Percentiles rank a stretch among this genome's conserved stretches.
These are phyloP conservation scores for Lithosia quadra DNA, from an alignment of 2,888 invertebrate species.

Conservation along the genomic window DNA sequence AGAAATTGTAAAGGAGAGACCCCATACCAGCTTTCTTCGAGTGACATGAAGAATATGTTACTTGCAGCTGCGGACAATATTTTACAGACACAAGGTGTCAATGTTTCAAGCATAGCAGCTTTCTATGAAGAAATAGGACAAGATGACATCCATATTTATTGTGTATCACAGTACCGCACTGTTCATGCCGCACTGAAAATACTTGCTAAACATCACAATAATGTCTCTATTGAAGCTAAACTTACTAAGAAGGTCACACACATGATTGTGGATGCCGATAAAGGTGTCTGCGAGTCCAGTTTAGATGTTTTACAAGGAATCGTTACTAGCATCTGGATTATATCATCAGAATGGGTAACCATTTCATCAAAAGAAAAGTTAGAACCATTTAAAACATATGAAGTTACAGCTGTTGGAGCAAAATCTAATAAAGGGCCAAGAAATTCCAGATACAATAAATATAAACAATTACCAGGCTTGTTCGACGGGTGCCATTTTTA, in stretches of 20 bases:
- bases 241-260: conserved; percentile 86
- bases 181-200: conserved; percentile 69
- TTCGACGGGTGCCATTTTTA: conserved; percentile 90
- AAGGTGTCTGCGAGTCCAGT: conserved; percentile 77
- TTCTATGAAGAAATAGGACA: conserved; percentile 65
- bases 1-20: conserved; percentile 86
- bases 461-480: conserved; percentile 87
- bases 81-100: conserved; percentile 71
- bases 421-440: conserved; percentile 68
- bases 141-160: conserved; percentile 70
- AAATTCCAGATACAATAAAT: conserved; percentile 83
- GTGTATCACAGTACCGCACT: conserved; percentile 64
- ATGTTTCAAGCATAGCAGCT: conserved; percentile 67
- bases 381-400: conserved; percentile 85
- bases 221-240: conserved; percentile 70
- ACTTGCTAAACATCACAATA: conserved; percentile 66
- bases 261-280: conserved; percentile 86
- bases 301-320: conserved; percentile 88
- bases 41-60: conserved; percentile 64
- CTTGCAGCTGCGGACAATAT: conserved; percentile 65
- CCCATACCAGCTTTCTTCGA: conserved; percentile 76
- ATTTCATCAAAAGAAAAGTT: conserved; percentile 73
- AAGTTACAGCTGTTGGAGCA: conserved; percentile 83
- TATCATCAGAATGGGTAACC: conserved; percentile 85
- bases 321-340: conserved; percentile 87